Evolutionary conservation across 2,113 vertebrate species (phyloP).

Genomic region (Hippocampus abdominalis): DNA sequence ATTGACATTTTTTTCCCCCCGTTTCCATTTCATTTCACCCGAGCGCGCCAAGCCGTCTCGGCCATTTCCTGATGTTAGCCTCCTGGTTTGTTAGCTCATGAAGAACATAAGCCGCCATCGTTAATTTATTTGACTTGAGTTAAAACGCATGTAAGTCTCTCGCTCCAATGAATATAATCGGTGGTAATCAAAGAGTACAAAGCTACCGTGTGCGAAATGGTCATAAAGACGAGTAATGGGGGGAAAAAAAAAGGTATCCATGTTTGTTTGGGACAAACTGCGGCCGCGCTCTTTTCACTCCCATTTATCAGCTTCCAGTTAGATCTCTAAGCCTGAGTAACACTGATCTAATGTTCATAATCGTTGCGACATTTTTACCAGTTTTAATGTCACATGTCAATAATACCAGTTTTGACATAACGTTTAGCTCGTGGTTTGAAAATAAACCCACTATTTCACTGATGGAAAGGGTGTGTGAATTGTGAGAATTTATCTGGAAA

Average conservation of each 20-base stretch:
- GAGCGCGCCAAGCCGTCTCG: conserved; percentile 28
- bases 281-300: no score
- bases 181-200: no score
- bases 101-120: conserved; percentile 4
- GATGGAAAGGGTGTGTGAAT: background rate
- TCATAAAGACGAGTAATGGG: background rate
- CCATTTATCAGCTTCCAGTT: no score
- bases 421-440: background rate
- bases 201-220: background rate
- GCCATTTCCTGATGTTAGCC: conserved; percentile 59
- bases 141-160: no score
- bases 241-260: no score
- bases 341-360: background rate
- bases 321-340: background rate
- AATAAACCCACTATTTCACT: background rate
- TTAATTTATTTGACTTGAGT: no score
- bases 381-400: background rate
- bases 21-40: background rate
- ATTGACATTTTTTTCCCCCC: background rate
- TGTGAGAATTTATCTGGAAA: background rate
- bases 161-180: no score
- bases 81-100: conserved; percentile 9
- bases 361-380: background rate
- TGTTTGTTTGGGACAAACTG: no score
- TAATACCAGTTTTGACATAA: background rate